Evolutionary conservation across 2,113 vertebrate genomes (phyloP).

Genomic region (Talpa occidentalis): DNA sequence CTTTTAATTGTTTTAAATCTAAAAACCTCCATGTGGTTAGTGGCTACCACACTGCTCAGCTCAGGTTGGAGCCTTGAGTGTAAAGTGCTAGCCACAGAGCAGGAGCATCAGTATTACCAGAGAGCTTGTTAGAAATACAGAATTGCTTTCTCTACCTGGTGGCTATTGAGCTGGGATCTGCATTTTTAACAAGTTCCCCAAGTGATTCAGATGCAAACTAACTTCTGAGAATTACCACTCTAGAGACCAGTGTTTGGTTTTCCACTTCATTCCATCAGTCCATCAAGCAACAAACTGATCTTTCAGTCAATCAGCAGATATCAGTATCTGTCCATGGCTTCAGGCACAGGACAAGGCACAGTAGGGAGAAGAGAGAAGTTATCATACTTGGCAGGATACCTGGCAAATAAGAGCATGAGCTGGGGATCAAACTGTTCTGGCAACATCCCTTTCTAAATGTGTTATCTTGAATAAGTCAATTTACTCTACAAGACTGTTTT

Average conservation of each 20-base stretch:
- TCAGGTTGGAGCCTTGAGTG: not conserved
- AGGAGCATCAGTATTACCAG: not conserved
- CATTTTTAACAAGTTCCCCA: not conserved
- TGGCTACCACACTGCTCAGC: not conserved
- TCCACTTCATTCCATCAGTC: not conserved
- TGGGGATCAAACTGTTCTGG: not conserved
- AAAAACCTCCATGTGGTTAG: not conserved
- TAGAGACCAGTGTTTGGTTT: not conserved
- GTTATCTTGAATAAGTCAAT: not conserved
- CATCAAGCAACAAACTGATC: not conserved
- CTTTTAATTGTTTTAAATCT: not conserved
- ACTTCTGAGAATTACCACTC: not conserved
- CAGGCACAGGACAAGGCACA: not conserved
- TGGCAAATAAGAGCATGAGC: not conserved
- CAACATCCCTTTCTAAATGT: not conserved
- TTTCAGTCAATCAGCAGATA: not conserved
- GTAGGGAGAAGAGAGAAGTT: not conserved
- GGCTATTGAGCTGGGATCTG: not conserved
- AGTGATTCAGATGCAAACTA: not conserved
- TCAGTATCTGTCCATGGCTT: not conserved
- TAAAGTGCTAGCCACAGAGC: rapidly evolving
- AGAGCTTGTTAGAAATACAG: not conserved
- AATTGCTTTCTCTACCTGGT: not conserved
- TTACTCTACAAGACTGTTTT: not conserved
- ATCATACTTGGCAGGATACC: rapidly evolving